Base-by-base conservation (phyloP, 2,888 invertebrate genomes). In the Cephus rjabovi region DNA sequence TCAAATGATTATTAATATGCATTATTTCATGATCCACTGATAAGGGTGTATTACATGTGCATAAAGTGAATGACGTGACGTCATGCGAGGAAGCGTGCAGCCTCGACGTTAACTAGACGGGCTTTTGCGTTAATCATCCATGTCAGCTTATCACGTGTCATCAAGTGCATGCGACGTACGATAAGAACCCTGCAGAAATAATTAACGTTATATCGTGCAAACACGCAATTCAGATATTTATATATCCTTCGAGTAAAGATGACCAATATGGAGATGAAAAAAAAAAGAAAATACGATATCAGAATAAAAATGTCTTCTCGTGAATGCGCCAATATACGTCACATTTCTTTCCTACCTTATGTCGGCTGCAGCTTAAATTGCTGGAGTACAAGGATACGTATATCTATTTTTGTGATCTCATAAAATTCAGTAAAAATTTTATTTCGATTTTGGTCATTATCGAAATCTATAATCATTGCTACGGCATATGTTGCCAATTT, bases 1-100 rank as follows among this genome's bases (percentile, higher is more conserved):
- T 71, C 12, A 31, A 71, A 71, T 71, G 15, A 71, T 9, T 30
- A 31, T 71, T 34, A 34, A 71, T 71, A 33, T 33, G 9, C 12
- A 33, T 31, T 31, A 71, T 4, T 71, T 34, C 71, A 71, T 34
- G 71, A 71, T 71, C 23, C 12, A 23, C 15, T 9, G 71, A 71
- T 71, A 71, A 71, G 15, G 12, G 9, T 23, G 12, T 70, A 70
- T n/a, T 70, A 71, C 34, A 71, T 15, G 71, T 15, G 33, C 71
- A 23, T 71, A 77, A 77, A 81, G 77, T 81, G 80, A 84, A 83
- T 84, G 82, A 81, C 78, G 79, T 85, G 83, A 84, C 83, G 82
- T 84, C 83, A 84, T 79, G 82, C 80, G 74, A 83, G 69, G 76
- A 82, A 76, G 79, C 82, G 80, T 82, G 81, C 81, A 70, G 77